Evolutionary conservation across 2,888 invertebrate species (phyloP), one percentile per base, ranked within the genome.

Genomic region (Cheilosia variabilis): DNA sequence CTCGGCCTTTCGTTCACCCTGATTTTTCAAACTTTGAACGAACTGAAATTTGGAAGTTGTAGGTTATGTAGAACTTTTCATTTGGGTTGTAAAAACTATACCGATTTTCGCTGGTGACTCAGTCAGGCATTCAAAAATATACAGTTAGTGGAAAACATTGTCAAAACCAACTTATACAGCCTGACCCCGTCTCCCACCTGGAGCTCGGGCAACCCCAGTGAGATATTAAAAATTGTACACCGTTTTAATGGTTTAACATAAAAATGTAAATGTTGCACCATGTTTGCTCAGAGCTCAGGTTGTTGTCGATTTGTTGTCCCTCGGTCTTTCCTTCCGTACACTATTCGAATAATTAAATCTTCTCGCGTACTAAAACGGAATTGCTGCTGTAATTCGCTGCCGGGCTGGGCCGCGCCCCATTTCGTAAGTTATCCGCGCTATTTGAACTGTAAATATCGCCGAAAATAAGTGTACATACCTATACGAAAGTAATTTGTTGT

Each of bases 271-370:
- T 75, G 41, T 31, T 58, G 31, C 27, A 66, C 24, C 31, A 52
- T 50, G 37, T n/a, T 34, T 47, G 7, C 45, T 6, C 41, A 3
- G 17, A 24, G 19, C 0, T 13, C 10, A 19, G 15, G 15, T 52
- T 52, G 5, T 24, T 65, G 13, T 22, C 52, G 24, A 52, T 17
- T 34, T 31, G 24, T 66, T 66, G 13, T 53, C 43, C 66, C 53
- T 10, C 37, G 9, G 1, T 27, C 52, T 15, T 52, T 31, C 58
- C 50, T 55, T 65, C 47, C 34, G 22, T 17, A 47, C 27, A 37
- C 24, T 22, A 43, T 60, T 69, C 60, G 50, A 69, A 77, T 69
- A 69, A 77, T 77, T 77, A 69, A 77, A 69, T 69, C 41, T 62
- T 52, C 53, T 37, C 60, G 50, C 66, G 66, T 58, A 53, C 53